Evolutionary conservation across 2,888 invertebrate genomes (phyloP), one percentile per base, ranked within the genome.

Genomic region (Apoda limacodes): DNA sequence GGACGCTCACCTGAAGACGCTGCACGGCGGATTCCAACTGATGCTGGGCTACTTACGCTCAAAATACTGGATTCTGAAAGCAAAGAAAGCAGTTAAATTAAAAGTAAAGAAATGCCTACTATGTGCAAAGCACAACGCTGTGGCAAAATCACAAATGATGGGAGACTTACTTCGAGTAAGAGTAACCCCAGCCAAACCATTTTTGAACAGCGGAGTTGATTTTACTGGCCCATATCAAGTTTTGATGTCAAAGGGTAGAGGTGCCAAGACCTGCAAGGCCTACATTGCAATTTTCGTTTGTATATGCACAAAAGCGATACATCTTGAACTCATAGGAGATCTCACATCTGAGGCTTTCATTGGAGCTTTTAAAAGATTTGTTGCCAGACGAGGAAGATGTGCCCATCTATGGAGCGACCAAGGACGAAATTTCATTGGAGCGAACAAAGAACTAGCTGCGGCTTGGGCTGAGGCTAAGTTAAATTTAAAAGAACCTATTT

Each of bases 221-320:
- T 53, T 48, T 36, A 43, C 46, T 9, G 50, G 50, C 2, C 51
- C 48, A 2, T 34, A 31, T 5, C 28, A 42, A 21, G 23, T 47
- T 7, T 25, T 45, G 5, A 40, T 39, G 22, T 43, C 34, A 0
- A 51, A 35, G 13, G 42, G 43, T 4, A 35, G 50, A 36, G 49
- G 50, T 12, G 15, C 26, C 1, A 48, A 42, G 32, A 29, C 44
- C 1, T 9, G 9, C 1, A 49, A 51, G 22, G 39, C 37, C 4
- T 52, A 52, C 13, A 45, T 51, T 7, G 32, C 40, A 3, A 35
- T 53, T 4, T 55, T 56, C 21, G 32, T 52, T 2, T 48, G 49
- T 22, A 32, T 48, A 34, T 32, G 39, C 1, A 43, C 45, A 1
- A 44, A 45, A 19, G 48, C 46, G 0, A 34, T 49, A 3, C 51